Percentiles rank a stretch among this genome's conserved stretches.
Evolutionary conservation across 2,797 vertebrate genomes (phyloP).

Genomic region (Botia almorhae): DNA sequence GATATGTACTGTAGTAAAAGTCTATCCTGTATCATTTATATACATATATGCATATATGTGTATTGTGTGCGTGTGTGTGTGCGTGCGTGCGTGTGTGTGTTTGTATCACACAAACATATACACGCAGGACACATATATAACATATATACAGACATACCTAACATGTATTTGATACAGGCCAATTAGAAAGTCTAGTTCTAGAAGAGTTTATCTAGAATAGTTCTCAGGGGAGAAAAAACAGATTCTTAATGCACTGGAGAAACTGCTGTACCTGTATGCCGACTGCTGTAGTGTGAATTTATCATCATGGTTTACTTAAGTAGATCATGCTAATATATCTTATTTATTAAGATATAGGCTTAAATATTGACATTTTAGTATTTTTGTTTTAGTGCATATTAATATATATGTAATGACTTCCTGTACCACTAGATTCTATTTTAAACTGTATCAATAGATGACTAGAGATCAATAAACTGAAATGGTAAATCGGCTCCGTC

Average conservation of each 20-base stretch:
- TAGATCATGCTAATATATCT: slow-evolving; percentile 46
- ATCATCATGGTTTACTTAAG: slow-evolving; percentile 45
- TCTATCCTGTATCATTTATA: slow-evolving; percentile 8
- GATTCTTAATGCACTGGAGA: slow-evolving; percentile 48
- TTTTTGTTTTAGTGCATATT: slow-evolving; percentile 17
- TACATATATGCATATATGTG: background rate
- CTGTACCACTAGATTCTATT: slow-evolving; percentile 43
- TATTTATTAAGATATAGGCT: slow-evolving; percentile 47
- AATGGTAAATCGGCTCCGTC: slow-evolving; percentile 17
- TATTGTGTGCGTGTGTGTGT: too few relatives aligned
- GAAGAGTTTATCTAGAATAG: slow-evolving; percentile 43
- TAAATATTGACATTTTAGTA: background rate
- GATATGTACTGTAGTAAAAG: background rate
- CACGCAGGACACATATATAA: too few relatives aligned
- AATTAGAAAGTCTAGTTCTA: slow-evolving; percentile 37
- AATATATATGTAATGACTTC: slow-evolving; percentile 9
- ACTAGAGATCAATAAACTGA: slow-evolving; percentile 53
- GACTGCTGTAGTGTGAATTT: slow-evolving; percentile 45
- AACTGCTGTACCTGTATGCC: slow-evolving; percentile 27
- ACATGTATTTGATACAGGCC: slow-evolving; percentile 26
- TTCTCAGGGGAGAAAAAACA: slow-evolving; percentile 55
- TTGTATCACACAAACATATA: too few relatives aligned
- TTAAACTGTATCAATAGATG: slow-evolving; percentile 38
- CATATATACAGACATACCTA: too few relatives aligned
- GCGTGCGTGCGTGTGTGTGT: too few relatives aligned